Evolutionary conservation across 35 echinoderm and acorn worm genomes (phyloP).

Genomic region (Acanthaster planci): DNA sequence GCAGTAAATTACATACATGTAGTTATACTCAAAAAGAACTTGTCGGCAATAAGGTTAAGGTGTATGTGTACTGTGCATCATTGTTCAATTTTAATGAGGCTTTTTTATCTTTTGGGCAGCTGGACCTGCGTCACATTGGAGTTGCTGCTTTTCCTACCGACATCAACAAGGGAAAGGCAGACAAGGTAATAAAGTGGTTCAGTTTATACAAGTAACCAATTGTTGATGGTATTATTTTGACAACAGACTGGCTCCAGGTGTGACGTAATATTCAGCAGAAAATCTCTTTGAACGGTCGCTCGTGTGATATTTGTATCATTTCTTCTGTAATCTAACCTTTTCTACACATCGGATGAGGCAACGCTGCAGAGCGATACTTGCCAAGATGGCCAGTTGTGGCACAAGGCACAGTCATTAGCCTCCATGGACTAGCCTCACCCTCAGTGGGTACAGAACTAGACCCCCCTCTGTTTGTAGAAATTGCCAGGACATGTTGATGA

Average conservation of each 20-base stretch:
- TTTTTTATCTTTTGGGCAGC: constrained; percentile 15
- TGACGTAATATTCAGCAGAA: neutral
- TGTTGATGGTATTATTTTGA: neutral
- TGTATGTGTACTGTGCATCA: neutral
- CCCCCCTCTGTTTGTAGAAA: too few relatives aligned
- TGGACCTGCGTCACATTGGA: constrained; percentile 73
- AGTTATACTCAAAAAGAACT: neutral
- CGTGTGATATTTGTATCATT: neutral
- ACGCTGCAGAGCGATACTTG: neutral
- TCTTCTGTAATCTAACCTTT: neutral
- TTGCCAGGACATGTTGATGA: too few relatives aligned
- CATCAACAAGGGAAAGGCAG: constrained; percentile 64
- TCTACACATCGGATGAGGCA: neutral
- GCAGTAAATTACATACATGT: neutral
- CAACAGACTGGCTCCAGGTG: neutral
- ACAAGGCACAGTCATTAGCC: too few relatives aligned
- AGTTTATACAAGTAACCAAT: too few relatives aligned
- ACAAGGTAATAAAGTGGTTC: constrained; percentile 40
- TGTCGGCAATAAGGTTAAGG: neutral
- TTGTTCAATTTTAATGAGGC: neutral
- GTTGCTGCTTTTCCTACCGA: constrained; percentile 43
- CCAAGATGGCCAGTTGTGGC: too few relatives aligned
- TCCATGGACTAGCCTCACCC: too few relatives aligned
- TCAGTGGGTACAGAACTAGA: too few relatives aligned
- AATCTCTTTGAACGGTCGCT: neutral